Evolutionary conservation across 2,113 vertebrate genomes (phyloP), one percentile per base, ranked within the genome.

Genomic region (Gavia stellata): DNA sequence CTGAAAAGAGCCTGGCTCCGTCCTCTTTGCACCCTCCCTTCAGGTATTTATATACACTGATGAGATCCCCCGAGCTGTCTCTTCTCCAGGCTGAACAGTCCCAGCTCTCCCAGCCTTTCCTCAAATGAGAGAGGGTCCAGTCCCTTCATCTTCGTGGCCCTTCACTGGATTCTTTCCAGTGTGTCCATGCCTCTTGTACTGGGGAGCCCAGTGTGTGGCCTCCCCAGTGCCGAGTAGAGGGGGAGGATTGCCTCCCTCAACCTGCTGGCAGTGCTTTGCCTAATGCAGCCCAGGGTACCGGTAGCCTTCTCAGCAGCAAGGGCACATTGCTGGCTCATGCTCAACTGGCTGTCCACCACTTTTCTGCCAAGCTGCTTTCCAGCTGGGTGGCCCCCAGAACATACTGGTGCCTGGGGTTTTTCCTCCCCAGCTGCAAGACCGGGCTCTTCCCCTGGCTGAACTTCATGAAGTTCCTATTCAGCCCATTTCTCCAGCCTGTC

Each of bases 291-390:
- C 55, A 25, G 29, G n/a, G 3, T 36, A 33, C 77, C 6, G 7
- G 19, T 70, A 42, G 7, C 33, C 8, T 11, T 65, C 38, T 59
- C 31, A 71, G 58, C 6, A 3, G 3, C 26, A 17, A 53, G 38
- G 47, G 40, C n/a, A 25, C 13, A 4, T 49, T 0, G 0, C 31
- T 67, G 29, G 4, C 66, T 83, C 6, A 5, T 59, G 25, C 2
- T 88, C 25, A 42, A 4, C 26, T 7, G 79, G 65, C 10, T 50
- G 63, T 50, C 23, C 44, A 15, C 40, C 65, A 45, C 10, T 59
- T 65, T 50, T 29, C 36, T 56, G 33, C 19, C 49, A 38, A 36
- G 36, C 40, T 70, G 18, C 44, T 52, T 52, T 34, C 67, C 53
- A 66, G 38, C 52, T 31, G 10, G 12, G 13, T 13, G 21, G 10